Base-by-base conservation (phyloP, 1,140 invertebrate genomes). In the Cyphomyrmex costatus region DNA sequence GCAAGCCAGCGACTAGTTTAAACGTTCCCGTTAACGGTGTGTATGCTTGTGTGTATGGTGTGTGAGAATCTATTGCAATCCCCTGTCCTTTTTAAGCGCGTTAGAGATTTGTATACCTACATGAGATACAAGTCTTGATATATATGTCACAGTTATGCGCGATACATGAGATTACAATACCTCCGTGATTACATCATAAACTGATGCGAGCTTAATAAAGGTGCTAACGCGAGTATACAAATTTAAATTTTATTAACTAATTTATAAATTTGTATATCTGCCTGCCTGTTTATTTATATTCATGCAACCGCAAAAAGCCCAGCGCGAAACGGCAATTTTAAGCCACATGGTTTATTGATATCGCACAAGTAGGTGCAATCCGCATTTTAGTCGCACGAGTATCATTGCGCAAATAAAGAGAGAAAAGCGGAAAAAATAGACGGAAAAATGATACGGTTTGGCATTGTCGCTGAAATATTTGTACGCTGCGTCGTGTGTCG, bases 1-100 rank as follows among this genome's bases (percentile, higher is more conserved):
- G 76, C 63, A 60, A 73, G 85, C 85, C 68, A 86, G 77, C 77
- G 79, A 83, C 58, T 24, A 71, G 60, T 42, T 68, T 49, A 68
- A 68, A 36, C 27, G 14, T 65, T 21, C 1, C 58, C 33, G 27
- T 49, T 63, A 30, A 61, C 63, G 36, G n/a, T 84, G 46, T 78
- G 30, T 53, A 12, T 49, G 56, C 6, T 19, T 49, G 65, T 42
- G 12, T 60, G 68, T 74, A 24, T 66, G 63, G 7, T 60, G 24
- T 21, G 68, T 7, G 53, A 61, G 53, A 82, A 10, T 42, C 63
- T 60, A 82, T 33, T 60, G 51, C 21, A 58, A 60, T 82, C 8
- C 24, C 8, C n/a, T 6, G 10, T 58, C 14, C 36, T 60, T 58
- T 82, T 83, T 82, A 49, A 82, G 19, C 79, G 19, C 27, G 36